Evolutionary conservation across 2,888 invertebrate species (phyloP).

Genomic region (Nemoura dubitans): DNA sequence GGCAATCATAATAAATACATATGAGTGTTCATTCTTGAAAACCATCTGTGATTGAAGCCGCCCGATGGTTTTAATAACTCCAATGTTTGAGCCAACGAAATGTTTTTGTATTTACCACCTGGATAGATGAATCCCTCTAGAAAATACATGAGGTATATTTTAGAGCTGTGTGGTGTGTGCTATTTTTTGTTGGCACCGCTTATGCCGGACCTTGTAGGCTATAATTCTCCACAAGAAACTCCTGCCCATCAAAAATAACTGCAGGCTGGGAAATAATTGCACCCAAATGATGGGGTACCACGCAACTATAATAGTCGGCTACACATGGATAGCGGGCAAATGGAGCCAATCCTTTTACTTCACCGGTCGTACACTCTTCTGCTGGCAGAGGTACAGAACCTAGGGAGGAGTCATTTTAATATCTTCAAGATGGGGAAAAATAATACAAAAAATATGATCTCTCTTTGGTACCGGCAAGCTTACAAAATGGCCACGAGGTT

Average conservation of each 20-base stretch:
- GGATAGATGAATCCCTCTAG: not conserved
- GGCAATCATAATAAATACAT: slow-evolving; percentile 41
- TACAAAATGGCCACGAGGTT: slow-evolving; percentile 36
- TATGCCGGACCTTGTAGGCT: slow-evolving; percentile 43
- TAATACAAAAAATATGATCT: slow-evolving; percentile 32
- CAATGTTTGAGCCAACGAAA: not conserved
- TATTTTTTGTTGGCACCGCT: slow-evolving; percentile 38
- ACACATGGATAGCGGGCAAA: not conserved
- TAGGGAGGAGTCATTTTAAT: slow-evolving; percentile 41
- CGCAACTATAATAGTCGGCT: slow-evolving; percentile 18
- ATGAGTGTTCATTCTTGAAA: not conserved
- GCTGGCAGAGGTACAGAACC: not conserved
- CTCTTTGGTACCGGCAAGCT: slow-evolving; percentile 1
- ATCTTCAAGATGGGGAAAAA: slow-evolving; percentile 13
- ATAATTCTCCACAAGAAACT: slow-evolving; percentile 43
- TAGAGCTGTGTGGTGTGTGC: slow-evolving; percentile 30
- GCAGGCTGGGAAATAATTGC: slow-evolving; percentile 51
- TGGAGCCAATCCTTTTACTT: slow-evolving; percentile 39
- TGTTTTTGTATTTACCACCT: not conserved
- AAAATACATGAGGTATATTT: not conserved
- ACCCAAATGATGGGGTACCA: slow-evolving; percentile 50
- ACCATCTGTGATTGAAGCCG: slow-evolving; percentile 25
- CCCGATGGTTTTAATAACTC: not conserved
- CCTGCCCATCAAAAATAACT: slow-evolving; percentile 50
- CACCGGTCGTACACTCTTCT: not conserved